phyloP scores from a whole-genome alignment of 1,140 invertebrate species.

The Penaeus chinensis region DNA sequence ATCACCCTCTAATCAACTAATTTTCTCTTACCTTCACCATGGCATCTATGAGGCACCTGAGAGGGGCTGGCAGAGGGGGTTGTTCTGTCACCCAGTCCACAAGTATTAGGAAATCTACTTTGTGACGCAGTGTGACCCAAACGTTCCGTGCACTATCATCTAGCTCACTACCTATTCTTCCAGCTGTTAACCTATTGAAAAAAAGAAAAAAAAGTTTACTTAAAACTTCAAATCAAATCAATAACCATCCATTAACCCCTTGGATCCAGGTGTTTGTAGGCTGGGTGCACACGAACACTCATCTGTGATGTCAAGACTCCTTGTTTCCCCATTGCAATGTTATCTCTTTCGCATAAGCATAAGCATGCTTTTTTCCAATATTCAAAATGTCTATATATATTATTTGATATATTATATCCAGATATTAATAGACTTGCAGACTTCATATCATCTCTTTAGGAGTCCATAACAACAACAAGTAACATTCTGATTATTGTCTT shows the following conservation, averaged over 20 bases:
- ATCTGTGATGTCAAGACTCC: no score
- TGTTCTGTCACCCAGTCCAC: conserved; percentile 67
- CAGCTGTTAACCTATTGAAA: conserved; percentile 54
- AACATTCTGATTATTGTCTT: no score
- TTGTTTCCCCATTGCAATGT: no score
- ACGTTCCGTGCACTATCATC: conserved; percentile 29
- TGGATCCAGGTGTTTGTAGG: no score
- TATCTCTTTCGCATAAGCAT: no score
- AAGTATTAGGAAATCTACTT: conserved; percentile 51
- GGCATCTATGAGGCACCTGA: conserved; percentile 73
- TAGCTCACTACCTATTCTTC: conserved; percentile 39
- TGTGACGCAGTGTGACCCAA: conserved; percentile 48
- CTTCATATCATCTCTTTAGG: no score
- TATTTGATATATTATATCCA: no score
- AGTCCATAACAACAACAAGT: no score
- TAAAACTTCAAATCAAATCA: background rate
- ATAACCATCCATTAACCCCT: background rate
- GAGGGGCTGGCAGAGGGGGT: conserved; percentile 68
- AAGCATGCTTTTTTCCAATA: no score
- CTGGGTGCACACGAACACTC: no score
- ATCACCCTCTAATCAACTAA: background rate
- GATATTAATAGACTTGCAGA: no score
- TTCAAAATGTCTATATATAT: no score
- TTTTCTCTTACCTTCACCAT: conserved; percentile 71
- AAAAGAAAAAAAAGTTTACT: conserved; percentile 65